phyloP scores from a whole-genome alignment of 2,888 invertebrate genomes.

The Rhorus exstirpatorius region DNA sequence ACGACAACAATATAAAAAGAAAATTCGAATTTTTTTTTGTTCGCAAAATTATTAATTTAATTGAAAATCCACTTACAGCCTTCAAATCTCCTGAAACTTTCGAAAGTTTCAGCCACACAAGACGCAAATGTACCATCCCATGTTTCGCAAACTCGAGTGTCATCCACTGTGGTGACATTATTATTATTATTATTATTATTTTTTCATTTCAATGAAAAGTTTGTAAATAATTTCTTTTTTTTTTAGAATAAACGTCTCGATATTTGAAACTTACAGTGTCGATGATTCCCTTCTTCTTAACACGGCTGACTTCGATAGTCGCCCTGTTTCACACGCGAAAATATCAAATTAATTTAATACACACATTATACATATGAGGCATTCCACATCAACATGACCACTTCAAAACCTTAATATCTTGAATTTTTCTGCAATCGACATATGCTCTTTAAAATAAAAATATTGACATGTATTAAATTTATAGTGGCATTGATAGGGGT shows the following conservation, averaged over 20 bases:
- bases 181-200: conserved; percentile 36
- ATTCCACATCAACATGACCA: too few species aligned
- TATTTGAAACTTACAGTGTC: conserved; percentile 89
- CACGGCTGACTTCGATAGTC: conserved; percentile 90
- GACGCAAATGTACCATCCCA: conserved; percentile 95
- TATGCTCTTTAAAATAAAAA: too few species aligned
- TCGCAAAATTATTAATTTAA: background rate
- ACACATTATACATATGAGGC: too few species aligned
- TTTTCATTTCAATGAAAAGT: conserved; percentile 59
- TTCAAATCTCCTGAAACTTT: conserved; percentile 91
- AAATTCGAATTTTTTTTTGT: background rate
- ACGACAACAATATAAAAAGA: conserved; percentile 5
- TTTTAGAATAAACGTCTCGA: conserved; percentile 38
- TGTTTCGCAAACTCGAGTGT: conserved; percentile 98
- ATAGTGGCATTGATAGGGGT: too few species aligned
- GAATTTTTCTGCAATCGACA: too few species aligned
- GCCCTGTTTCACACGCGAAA: conserved; percentile 87
- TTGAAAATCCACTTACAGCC: conserved; percentile 88
- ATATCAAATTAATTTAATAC: conserved; percentile 38
- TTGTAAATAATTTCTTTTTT: conserved; percentile 37
- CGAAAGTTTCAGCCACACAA: conserved; percentile 95
- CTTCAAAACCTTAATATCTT: too few species aligned
- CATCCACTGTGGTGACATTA: conserved; percentile 91
- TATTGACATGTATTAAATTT: too few species aligned
- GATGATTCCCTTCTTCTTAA: conserved; percentile 90